Evolutionary conservation across 2,113 vertebrate genomes (phyloP).

Genomic region (Agapornis roseicollis): DNA sequence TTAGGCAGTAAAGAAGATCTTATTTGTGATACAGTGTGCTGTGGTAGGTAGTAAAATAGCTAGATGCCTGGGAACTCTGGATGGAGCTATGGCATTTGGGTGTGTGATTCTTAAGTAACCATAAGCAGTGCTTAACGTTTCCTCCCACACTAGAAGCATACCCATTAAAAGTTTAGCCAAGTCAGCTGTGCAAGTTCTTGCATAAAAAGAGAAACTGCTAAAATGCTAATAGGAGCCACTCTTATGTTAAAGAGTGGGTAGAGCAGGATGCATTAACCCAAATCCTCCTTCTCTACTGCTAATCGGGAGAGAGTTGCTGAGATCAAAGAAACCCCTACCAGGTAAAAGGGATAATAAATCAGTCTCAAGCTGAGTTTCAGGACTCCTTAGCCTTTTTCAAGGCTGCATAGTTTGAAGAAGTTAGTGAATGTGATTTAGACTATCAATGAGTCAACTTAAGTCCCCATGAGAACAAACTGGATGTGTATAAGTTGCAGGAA

Average conservation of each 20-base stretch:
- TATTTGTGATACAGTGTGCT: constrained; percentile 6
- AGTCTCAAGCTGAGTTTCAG: not conserved
- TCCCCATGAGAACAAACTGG: not conserved
- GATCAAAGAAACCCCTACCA: constrained; percentile 7
- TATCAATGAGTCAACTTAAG: not conserved
- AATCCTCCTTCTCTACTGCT: not conserved
- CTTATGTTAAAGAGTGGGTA: constrained; percentile 5
- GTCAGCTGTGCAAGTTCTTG: constrained; percentile 42
- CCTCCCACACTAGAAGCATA: constrained; percentile 14
- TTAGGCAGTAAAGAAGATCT: constrained; percentile 15
- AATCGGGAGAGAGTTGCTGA: not conserved
- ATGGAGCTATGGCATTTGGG: constrained; percentile 33
- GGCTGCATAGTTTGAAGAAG: not conserved
- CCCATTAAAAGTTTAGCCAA: constrained; percentile 59
- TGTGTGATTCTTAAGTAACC: constrained; percentile 42
- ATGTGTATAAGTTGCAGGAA: not conserved
- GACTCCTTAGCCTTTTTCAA: not conserved
- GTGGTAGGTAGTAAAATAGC: not conserved
- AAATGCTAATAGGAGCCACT: not conserved
- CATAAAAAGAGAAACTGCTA: constrained; percentile 35
- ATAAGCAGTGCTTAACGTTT: constrained; percentile 52
- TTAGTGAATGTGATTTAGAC: not conserved
- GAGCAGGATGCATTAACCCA: constrained; percentile 2
- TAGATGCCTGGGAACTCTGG: constrained; percentile 38
- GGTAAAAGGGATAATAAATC: constrained; percentile 17